These are phyloP conservation scores for Lymantria dispar DNA, from an alignment of 2,888 invertebrate genomes.

Conservation along the genomic window DNA sequence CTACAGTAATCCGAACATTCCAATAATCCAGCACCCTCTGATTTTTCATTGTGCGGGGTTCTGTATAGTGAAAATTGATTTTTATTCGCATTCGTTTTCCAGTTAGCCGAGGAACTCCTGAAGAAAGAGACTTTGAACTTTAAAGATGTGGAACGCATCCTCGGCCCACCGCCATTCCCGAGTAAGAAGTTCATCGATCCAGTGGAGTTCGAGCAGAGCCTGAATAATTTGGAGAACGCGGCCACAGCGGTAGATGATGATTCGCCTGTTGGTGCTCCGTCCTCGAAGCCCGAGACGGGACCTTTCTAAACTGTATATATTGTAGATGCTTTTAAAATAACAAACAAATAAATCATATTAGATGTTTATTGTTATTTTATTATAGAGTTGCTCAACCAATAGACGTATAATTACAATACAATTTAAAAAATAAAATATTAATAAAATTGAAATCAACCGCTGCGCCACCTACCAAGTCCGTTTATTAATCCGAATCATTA, in stretches of 20 bases:
- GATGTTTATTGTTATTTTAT: constrained; percentile 9
- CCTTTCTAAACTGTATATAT: constrained; percentile 24
- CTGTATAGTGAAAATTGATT: too few relatives aligned
- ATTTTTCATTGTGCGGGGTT: too few relatives aligned
- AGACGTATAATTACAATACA: too few relatives aligned
- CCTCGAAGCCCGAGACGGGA: constrained; percentile 45
- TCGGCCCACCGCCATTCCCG: constrained; percentile 94
- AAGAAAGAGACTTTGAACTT: constrained; percentile 96
- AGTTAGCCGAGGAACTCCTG: constrained; percentile 94
- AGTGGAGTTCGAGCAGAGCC: constrained; percentile 87
- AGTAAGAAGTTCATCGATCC: constrained; percentile 89
- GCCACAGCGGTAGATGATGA: constrained; percentile 27
- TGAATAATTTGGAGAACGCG: constrained; percentile 66
- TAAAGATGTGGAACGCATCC: constrained; percentile 92
- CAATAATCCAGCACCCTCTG: too few relatives aligned
- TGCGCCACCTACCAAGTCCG: too few relatives aligned
- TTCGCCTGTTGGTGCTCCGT: constrained; percentile 46
- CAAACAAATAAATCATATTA: constrained; percentile 32
- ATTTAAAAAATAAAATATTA: too few relatives aligned
- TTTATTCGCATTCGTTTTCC: constrained; percentile 30
- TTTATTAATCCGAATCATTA: too few relatives aligned
- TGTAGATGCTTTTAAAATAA: constrained; percentile 22
- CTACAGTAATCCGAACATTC: too few relatives aligned
- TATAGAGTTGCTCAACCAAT: background rate
- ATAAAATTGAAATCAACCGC: too few relatives aligned